Conservation (phyloP, 1,140 invertebrate genomes). For the Drosophila malerkotliana region DNA sequence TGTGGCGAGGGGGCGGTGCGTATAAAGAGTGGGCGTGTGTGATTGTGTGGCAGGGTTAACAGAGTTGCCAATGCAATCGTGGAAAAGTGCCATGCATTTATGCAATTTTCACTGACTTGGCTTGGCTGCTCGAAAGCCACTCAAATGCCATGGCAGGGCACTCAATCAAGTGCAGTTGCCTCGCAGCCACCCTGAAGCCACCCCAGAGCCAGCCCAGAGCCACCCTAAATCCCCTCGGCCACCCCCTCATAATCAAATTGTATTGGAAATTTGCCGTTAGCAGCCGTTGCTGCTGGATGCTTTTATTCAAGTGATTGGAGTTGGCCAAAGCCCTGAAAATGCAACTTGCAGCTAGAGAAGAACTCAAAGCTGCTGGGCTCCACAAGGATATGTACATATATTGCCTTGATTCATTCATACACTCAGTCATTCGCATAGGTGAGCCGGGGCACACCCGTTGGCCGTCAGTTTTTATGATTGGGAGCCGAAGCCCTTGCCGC, state of each 20-base stretch:
- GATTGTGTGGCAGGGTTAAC: conserved; percentile 39
- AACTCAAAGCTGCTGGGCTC: conserved; percentile 28
- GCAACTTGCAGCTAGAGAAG: conserved; percentile 22
- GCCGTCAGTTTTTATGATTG: conserved; percentile 72
- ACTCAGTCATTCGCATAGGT: conserved; percentile 46
- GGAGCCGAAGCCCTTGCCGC: conserved; percentile 33
- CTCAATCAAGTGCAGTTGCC: conserved; percentile 73
- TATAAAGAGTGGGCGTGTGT: not conserved
- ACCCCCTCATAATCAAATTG: conserved; percentile 73
- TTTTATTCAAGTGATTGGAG: conserved; percentile 77
- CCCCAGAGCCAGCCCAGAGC: not conserved
- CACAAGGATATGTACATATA: not conserved
- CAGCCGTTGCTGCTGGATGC: conserved; percentile 34
- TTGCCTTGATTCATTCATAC: conserved; percentile 51
- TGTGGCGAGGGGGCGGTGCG: not conserved
- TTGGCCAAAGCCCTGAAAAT: conserved; percentile 59
- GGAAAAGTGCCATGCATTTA: conserved; percentile 81
- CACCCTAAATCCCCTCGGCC: not conserved
- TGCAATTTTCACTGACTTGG: conserved; percentile 74
- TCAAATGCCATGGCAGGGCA: conserved; percentile 78
- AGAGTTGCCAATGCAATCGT: conserved; percentile 66
- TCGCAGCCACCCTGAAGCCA: not conserved
- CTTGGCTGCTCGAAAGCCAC: conserved; percentile 72
- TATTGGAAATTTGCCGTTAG: conserved; percentile 81
- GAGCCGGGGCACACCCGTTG: conserved; percentile 46